Percentiles rank a stretch among this genome's conserved stretches.
phyloP scores from a whole-genome alignment of 2,797 vertebrate genomes.

The Geotrypetes seraphini region DNA sequence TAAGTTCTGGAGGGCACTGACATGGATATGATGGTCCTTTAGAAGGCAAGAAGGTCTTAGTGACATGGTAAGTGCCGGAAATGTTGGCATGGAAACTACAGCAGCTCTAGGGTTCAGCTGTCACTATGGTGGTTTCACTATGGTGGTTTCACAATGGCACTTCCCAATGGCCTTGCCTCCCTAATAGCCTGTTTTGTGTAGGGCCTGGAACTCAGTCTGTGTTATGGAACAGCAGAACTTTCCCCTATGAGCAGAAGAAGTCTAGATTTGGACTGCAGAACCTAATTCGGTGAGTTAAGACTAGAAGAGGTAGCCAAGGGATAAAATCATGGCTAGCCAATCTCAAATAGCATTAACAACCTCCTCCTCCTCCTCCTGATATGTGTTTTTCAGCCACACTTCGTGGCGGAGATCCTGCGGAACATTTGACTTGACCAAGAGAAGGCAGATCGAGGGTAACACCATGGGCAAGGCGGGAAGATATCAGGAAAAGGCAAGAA shows the following conservation, averaged over 20 bases:
- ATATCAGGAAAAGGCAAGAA: constrained; percentile 8
- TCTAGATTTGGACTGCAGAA: constrained; percentile 28
- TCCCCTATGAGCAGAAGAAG: constrained; percentile 14
- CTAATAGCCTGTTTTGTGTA: constrained; percentile 33
- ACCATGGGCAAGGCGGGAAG: constrained; percentile 13
- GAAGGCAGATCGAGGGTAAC: constrained; percentile 33
- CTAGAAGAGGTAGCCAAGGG: no score
- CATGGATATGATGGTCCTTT: no score
- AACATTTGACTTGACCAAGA: constrained; percentile 51
- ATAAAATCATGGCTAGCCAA: no score
- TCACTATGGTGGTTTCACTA: no score
- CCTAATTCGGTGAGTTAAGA: constrained; percentile 35
- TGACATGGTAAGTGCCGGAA: no score
- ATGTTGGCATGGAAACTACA: no score
- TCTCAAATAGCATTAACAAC: not conserved
- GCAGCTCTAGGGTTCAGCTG: no score
- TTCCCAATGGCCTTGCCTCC: constrained; percentile 4
- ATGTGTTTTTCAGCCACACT: constrained; percentile 46
- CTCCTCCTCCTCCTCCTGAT: constrained; percentile 3
- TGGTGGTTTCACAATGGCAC: no score
- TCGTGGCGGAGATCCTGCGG: constrained; percentile 33
- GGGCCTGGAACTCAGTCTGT: constrained; percentile 15
- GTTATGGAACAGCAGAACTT: constrained; percentile 1
- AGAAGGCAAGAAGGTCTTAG: no score
- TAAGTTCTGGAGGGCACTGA: no score